Percentiles rank a stretch among this genome's conserved stretches.
Evolutionary conservation across 2,797 vertebrate species (phyloP).

Genomic region (Pipistrellus pygmaeus): DNA sequence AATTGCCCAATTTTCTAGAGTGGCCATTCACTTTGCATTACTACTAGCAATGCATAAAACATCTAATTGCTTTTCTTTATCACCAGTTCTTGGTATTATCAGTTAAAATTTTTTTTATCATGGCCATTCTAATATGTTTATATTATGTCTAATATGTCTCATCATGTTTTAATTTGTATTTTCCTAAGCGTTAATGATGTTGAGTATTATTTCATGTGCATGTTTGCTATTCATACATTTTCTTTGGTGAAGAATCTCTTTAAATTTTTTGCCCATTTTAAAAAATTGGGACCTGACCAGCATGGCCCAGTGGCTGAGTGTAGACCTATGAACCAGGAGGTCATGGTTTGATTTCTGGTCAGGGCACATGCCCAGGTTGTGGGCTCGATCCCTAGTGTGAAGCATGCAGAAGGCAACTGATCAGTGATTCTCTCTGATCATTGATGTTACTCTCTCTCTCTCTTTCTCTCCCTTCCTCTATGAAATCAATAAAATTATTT

Average conservation of each 20-base stretch:
- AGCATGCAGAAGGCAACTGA: too few species aligned
- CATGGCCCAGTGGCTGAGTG: too few species aligned
- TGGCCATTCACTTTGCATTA: not conserved
- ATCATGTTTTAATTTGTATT: conserved; percentile 5
- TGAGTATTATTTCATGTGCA: conserved; percentile 16
- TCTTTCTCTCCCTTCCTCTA: too few species aligned
- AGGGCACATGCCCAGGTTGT: too few species aligned
- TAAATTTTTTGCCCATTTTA: not conserved
- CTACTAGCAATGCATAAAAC: not conserved
- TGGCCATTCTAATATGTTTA: not conserved
- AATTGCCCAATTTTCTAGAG: not conserved
- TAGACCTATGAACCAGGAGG: too few species aligned
- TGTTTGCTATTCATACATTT: not conserved
- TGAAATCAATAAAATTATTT: too few species aligned
- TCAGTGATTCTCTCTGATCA: too few species aligned
- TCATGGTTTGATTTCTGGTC: too few species aligned
- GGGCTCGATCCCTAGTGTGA: too few species aligned
- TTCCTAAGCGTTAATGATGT: not conserved
- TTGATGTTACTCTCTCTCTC: too few species aligned
- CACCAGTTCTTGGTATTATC: not conserved
- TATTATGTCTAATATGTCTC: too few species aligned
- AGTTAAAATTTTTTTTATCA: not conserved
- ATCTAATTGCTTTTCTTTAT: not conserved
- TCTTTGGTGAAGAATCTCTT: not conserved
- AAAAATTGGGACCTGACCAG: not conserved